Conservation (phyloP, 64 coral and sea anemone genomes). For the Hydrozoanthus tunicans region DNA sequence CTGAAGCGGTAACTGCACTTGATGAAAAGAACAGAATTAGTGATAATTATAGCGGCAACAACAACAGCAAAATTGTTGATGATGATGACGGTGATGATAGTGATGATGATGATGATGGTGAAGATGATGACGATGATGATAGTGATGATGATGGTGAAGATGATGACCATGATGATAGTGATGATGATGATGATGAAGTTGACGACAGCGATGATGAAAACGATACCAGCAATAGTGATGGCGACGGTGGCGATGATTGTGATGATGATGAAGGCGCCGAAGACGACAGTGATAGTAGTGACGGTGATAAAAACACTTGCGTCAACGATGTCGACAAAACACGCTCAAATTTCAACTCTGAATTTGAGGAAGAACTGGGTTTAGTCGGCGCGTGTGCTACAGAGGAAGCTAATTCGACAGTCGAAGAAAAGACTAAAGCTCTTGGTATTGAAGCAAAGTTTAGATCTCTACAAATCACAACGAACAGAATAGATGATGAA, state of each 20-base stretch:
- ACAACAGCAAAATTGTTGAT: too few species aligned
- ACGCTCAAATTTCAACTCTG: background rate
- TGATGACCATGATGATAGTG: background rate
- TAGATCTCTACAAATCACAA: background rate
- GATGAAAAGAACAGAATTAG: too few species aligned
- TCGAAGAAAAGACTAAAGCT: background rate
- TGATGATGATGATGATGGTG: background rate
- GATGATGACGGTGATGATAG: background rate
- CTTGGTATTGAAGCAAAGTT: slow-evolving; percentile 1
- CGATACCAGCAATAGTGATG: background rate
- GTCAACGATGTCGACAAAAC: background rate
- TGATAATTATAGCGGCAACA: too few species aligned
- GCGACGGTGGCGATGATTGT: background rate
- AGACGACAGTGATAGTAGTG: background rate
- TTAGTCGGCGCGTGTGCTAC: background rate
- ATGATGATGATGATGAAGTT: background rate
- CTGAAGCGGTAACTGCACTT: background rate
- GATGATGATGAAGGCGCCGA: background rate
- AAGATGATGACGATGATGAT: background rate
- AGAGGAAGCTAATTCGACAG: background rate
- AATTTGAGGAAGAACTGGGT: background rate
- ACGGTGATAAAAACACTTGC: background rate
- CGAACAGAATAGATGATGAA: background rate
- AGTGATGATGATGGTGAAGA: too few species aligned
- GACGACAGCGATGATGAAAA: background rate